Conservation (phyloP, 2,797 vertebrate species). For the Perodicticus potto region DNA sequence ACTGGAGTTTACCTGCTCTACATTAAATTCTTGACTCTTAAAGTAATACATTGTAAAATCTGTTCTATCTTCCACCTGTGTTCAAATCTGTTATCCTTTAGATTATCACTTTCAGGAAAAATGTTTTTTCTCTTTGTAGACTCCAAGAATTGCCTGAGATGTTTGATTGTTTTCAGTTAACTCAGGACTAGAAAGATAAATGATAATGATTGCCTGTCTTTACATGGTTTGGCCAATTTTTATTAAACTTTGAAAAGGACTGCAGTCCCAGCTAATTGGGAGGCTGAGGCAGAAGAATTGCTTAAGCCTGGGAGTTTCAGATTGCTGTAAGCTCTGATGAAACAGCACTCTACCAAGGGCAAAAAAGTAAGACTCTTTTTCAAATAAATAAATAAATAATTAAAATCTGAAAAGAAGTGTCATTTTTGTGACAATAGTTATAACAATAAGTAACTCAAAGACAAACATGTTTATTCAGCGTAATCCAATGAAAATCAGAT, state of each 20-base stretch:
- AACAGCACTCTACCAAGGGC: too few species aligned
- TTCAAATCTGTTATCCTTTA: neutral
- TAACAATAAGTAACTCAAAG: neutral
- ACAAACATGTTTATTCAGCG: neutral
- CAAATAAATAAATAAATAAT: too few species aligned
- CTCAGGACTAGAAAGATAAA: neutral
- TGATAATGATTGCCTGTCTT: neutral
- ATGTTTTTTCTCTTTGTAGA: neutral
- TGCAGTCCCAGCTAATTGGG: too few species aligned
- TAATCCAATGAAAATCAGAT: neutral
- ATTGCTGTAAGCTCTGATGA: too few species aligned
- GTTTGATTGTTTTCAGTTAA: neutral
- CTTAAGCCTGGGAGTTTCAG: too few species aligned
- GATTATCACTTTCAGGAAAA: neutral
- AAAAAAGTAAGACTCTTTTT: too few species aligned
- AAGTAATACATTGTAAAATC: neutral
- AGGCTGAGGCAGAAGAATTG: too few species aligned
- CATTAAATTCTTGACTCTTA: neutral
- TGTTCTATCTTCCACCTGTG: neutral
- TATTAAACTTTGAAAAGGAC: neutral
- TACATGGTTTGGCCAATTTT: neutral
- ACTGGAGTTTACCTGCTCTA: neutral
- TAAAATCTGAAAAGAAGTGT: neutral
- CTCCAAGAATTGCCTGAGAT: neutral
- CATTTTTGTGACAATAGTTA: conserved; percentile 9